Evolutionary conservation across 1,140 invertebrate genomes (phyloP), one percentile per base, ranked within the genome.

Genomic region (Phymastichus coffea): DNA sequence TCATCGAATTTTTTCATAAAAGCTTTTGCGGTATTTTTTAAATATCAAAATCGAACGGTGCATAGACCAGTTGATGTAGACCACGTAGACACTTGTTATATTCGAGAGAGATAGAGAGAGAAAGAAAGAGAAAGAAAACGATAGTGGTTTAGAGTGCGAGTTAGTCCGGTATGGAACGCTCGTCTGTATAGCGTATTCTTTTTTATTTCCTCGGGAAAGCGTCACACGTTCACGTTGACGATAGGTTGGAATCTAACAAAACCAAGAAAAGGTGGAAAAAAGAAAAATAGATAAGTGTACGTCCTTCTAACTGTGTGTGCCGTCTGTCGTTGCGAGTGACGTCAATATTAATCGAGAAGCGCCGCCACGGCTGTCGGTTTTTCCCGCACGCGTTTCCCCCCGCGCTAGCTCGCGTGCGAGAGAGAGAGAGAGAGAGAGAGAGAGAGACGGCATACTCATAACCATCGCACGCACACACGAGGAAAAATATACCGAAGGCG

Each of bases 51-150:
- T 59, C 53, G 41, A 59, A 59, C 26, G 57, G 57, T 59, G 48
- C 41, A 48, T 59, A 59, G 57, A 59, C 57, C 57, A 59, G 41
- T 59, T 59, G 57, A 46, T 59, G 38, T 52, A 59, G 57, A 53
- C 57, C 57, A 59, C 57, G 57, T 59, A 59, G 57, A 58, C 57
- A 59, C 57, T 59, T 59, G 57, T 59, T 52, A 59, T 59, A n/a
- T n/a, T n/a, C n/a, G n/a, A n/a, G n/a, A n/a, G n/a, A n/a, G n/a
- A n/a, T n/a, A n/a, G n/a, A n/a, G n/a, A n/a, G n/a, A n/a, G n/a
- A n/a, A n/a, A n/a, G n/a, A n/a, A n/a, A n/a, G n/a, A n/a, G n/a
- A n/a, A n/a, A n/a, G n/a, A n/a, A n/a, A n/a, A n/a, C n/a, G n/a
- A n/a, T n/a, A n/a, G n/a, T n/a, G n/a, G n/a, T n/a, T n/a, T n/a